A percentile compares a stretch with the other conserved stretches of the same genome.
Conservation (phyloP, 2,113 vertebrate genomes). For the Misgurnus mizolepis region DNA sequence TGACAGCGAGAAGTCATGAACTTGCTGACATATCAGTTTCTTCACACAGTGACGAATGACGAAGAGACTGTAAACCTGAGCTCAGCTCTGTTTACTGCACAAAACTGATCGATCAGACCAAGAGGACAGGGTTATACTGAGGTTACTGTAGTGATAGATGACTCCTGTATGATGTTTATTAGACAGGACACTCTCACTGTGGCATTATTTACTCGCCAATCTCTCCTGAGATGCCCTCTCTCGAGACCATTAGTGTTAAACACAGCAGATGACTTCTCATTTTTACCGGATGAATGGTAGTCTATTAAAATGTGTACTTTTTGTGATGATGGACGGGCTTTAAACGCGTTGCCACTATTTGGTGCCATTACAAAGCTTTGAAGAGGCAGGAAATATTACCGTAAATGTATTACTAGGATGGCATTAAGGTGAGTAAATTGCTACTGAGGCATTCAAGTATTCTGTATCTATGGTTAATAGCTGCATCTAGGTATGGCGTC, state of each 20-base stretch:
- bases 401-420: not conserved
- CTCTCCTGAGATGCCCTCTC: conserved; percentile 28
- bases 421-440: not conserved
- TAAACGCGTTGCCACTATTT: too few relatives aligned
- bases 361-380: too few relatives aligned
- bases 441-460: not conserved
- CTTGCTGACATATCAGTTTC: conserved; percentile 29
- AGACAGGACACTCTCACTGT: conserved; percentile 14
- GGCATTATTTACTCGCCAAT: conserved; percentile 5
- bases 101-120: not conserved
- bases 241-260: conserved; percentile 16
- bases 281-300: too few relatives aligned
- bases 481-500: not conserved
- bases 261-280: not conserved
- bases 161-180: conserved; percentile 23
- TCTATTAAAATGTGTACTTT: too few relatives aligned
- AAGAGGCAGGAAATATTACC: too few relatives aligned
- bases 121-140: not conserved
- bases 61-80: conserved; percentile 1
- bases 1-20: conserved; percentile 4
- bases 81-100: conserved; percentile 9
- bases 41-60: not conserved
- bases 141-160: conserved; percentile 7
- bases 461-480: not conserved
- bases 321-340: too few relatives aligned